Base-by-base conservation (phyloP, 2,888 invertebrate genomes). In the Buathra laborator region DNA sequence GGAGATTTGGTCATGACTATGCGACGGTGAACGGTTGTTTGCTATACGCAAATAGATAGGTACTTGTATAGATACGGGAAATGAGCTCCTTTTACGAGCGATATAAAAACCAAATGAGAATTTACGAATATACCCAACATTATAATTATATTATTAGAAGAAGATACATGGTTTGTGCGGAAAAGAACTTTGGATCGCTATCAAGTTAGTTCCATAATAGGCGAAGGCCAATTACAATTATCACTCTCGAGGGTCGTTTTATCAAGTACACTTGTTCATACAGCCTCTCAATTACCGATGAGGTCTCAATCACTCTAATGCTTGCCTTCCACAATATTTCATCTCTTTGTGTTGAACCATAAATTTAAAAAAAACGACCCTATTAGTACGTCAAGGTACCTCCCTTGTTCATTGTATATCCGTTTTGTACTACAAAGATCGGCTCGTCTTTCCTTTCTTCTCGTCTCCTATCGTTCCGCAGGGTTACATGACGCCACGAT, bases 1-100 rank as follows among this genome's bases (percentile, higher is more conserved):
- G 59, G 53, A 44, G 74, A 78, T 79, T 78, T 79, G 78, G 79
- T 78, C 83, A 78, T 83, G 83, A 79, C 70, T 74, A 51, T 62
- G 62, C 71, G 44, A 29, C 56, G 7, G 44, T 64, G 29, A 72
- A 68, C 46, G 66, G 48, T 78, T 70, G 24, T 59, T 6, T 4
- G 32, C 16, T 51, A 71, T 71, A 71, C n/a, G 72, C 78, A 68
- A 67, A 74, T 72, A 78, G 51, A 46, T 44, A 37, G 70, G 16
- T 32, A 29, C 37, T 51, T 32, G 51, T 53, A 51, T 53, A n/a
- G 32, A 37, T 10, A 53, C 53, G 71, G 53, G 53, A 71, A 71
- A 71, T 43, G 24, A 71, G 32, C 19, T 29, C 72, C 29, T 71
- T 48, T 71, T 66, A 59, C 32, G 64, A 51, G n/a, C 44, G 71